A percentile compares a stretch with the other conserved stretches of the same genome.
phyloP scores from a whole-genome alignment of 2,797 vertebrate genomes.

The Artibeus lituratus region DNA sequence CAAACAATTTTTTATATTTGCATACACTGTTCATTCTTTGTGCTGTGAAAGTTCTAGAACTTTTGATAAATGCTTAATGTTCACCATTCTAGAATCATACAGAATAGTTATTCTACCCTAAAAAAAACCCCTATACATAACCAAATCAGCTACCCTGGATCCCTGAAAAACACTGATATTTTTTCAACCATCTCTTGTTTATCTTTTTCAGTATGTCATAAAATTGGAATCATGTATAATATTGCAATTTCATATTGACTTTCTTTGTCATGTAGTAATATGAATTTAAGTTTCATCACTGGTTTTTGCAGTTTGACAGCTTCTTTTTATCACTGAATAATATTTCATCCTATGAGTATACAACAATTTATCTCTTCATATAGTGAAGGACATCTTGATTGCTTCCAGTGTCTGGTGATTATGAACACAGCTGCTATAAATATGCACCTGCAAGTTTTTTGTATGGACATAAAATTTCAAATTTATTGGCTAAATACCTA shows the following conservation, averaged over 20 bases:
- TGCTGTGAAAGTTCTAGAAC: background rate
- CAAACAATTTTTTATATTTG: background rate
- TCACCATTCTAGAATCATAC: background rate
- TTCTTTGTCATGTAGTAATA: background rate
- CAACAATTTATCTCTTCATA: background rate
- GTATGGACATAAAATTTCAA: background rate
- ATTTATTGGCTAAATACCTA: background rate
- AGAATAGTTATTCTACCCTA: background rate
- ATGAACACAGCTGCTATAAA: background rate
- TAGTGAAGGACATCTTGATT: background rate
- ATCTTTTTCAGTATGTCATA: background rate
- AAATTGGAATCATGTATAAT: background rate
- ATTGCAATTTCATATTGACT: background rate
- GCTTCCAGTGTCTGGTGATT: background rate
- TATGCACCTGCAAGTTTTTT: background rate
- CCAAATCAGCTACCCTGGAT: background rate
- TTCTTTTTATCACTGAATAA: background rate
- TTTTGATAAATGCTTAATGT: background rate
- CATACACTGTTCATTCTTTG: background rate
- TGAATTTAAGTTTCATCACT: background rate
- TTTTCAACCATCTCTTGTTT: background rate
- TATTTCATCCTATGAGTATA: background rate
- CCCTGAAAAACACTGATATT: background rate
- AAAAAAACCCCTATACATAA: background rate
- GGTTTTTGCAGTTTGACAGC: background rate